Evolutionary conservation across 2,888 invertebrate genomes (phyloP).

Genomic region (Macaria notata): DNA sequence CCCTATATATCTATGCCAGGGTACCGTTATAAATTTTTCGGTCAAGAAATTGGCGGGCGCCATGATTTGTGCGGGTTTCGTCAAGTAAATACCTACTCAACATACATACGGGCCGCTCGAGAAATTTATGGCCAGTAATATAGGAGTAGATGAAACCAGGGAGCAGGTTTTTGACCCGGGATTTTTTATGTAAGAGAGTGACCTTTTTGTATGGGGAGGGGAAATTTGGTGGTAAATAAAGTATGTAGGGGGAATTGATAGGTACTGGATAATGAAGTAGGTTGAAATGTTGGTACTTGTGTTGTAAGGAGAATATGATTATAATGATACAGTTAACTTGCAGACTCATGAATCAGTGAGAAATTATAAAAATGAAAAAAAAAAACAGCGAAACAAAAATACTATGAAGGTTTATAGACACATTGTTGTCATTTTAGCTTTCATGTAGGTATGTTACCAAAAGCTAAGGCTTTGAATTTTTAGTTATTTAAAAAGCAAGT

Average conservation of each 20-base stretch:
- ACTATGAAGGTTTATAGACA: too few relatives aligned
- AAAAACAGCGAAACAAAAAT: too few relatives aligned
- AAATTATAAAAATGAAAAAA: too few relatives aligned
- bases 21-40: constrained; percentile 77
- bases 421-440: too few relatives aligned
- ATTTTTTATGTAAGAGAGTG: constrained; percentile 49
- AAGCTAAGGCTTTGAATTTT: too few relatives aligned
- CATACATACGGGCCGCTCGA: constrained; percentile 49
- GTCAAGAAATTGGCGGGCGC: constrained; percentile 75
- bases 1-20: constrained; percentile 54
- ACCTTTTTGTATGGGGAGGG: constrained; percentile 26
- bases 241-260: constrained; percentile 9
- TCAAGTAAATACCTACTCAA: constrained; percentile 63
- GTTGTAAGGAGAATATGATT: too few relatives aligned
- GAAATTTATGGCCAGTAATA: constrained; percentile 71
- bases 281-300: constrained; percentile 2
- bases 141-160: constrained; percentile 63
- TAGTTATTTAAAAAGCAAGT: too few relatives aligned
- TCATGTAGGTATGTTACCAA: too few relatives aligned
- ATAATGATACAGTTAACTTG: too few relatives aligned
- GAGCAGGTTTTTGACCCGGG: constrained; percentile 41
- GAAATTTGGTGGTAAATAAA: constrained; percentile 27
- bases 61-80: constrained; percentile 64
- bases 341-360: too few relatives aligned
- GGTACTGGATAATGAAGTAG: too few relatives aligned